These are phyloP conservation scores for Chionodraco myersi DNA, from an alignment of 2,113 vertebrate genomes.

Conservation along the genomic window DNA sequence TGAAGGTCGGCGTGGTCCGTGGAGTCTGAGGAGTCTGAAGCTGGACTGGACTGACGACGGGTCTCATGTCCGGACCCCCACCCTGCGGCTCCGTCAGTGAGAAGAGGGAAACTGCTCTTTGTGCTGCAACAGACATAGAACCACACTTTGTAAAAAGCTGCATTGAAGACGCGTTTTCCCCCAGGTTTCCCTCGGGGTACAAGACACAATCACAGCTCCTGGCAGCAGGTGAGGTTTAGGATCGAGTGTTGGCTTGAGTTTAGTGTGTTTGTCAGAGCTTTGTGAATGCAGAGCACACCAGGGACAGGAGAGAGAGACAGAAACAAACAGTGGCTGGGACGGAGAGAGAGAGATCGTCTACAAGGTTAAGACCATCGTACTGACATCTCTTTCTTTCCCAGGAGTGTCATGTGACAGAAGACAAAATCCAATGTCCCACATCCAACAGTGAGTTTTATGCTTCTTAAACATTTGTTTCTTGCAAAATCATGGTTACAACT, in stretches of 20 bases:
- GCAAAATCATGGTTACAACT: neutral
- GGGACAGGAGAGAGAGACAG: constrained; percentile 5
- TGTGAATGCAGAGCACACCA: constrained; percentile 11
- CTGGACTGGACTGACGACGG: constrained; percentile 83
- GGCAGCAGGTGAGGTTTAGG: constrained; percentile 12
- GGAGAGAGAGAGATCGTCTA: neutral
- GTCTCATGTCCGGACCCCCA: constrained; percentile 80
- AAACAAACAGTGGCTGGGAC: constrained; percentile 2
- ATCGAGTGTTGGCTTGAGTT: constrained; percentile 33
- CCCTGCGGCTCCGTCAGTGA: constrained; percentile 86
- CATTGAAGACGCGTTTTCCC: neutral
- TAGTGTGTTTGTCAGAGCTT: constrained; percentile 19
- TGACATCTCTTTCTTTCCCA: constrained; percentile 37
- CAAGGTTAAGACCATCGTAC: neutral
- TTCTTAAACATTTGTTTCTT: neutral
- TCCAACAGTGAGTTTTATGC: neutral
- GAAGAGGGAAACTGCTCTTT: constrained; percentile 91
- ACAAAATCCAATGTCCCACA: neutral
- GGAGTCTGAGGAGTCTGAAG: constrained; percentile 88
- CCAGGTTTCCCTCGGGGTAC: neutral
- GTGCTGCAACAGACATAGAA: constrained; percentile 81
- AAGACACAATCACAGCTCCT: neutral
- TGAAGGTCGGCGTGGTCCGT: constrained; percentile 88
- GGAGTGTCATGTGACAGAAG: constrained; percentile 48
- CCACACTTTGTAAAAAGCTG: neutral